These are phyloP conservation scores for Drosophila maculinotata DNA, from an alignment of 2,888 invertebrate genomes.

Conservation along the genomic window DNA sequence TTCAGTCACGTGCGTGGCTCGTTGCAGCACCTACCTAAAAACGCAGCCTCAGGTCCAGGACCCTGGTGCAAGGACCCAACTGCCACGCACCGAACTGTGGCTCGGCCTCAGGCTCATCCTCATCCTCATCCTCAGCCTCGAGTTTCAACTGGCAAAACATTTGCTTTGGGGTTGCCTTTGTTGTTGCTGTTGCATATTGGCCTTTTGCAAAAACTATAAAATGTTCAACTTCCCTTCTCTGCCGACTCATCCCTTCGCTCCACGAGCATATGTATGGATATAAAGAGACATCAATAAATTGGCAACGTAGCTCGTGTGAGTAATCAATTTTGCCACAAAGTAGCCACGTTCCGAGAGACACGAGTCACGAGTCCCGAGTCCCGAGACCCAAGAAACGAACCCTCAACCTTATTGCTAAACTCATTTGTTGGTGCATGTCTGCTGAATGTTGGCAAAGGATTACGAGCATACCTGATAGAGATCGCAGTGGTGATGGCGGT, in stretches of 20 bases:
- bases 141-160: slow-evolving; percentile 2
- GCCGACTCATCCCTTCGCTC: slow-evolving; percentile 10
- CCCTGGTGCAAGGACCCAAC: neutral
- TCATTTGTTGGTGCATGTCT: slow-evolving; percentile 55
- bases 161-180: slow-evolving; percentile 42
- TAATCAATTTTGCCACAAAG: slow-evolving; percentile 79
- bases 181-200: slow-evolving; percentile 24
- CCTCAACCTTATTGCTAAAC: slow-evolving; percentile 1
- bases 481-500: slow-evolving; percentile 83
- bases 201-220: slow-evolving; percentile 62
- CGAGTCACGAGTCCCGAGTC: slow-evolving; percentile 34
- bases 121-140: slow-evolving; percentile 3
- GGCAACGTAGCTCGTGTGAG: slow-evolving; percentile 70
- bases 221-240: slow-evolving; percentile 26
- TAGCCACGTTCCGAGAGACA: slow-evolving; percentile 73
- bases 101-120: slow-evolving; percentile 21
- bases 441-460: slow-evolving; percentile 76
- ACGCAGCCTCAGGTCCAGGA: neutral
- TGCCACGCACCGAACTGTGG: slow-evolving; percentile 25
- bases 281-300: slow-evolving; percentile 57
- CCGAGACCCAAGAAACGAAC: slow-evolving; percentile 8
- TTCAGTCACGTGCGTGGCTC: slow-evolving; percentile 46
- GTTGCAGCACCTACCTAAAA: slow-evolving; percentile 6
- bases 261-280: neutral
- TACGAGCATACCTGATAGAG: slow-evolving; percentile 82